These are phyloP conservation scores for Trichosurus vulpecula DNA, from an alignment of 2,797 vertebrate species.

Conservation along the genomic window DNA sequence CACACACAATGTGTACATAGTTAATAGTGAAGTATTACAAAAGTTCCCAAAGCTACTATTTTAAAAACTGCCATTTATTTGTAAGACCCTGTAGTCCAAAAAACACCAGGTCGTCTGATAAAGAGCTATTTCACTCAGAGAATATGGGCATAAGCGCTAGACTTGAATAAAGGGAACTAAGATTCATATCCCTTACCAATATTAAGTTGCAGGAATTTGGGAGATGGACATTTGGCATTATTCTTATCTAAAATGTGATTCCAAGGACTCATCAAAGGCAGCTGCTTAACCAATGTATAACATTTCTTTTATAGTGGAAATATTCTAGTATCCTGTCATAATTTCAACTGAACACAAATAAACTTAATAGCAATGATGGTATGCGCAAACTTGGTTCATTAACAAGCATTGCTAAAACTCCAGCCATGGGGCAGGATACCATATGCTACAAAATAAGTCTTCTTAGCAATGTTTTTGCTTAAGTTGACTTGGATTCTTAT, in stretches of 20 bases:
- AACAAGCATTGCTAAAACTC: not conserved
- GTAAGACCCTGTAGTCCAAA: not conserved
- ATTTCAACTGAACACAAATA: not conserved
- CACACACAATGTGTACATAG: not conserved
- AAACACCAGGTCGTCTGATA: not conserved
- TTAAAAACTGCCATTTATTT: not conserved
- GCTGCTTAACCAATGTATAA: not conserved
- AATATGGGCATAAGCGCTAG: not conserved
- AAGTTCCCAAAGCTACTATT: not conserved
- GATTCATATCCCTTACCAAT: not conserved
- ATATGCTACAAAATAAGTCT: not conserved
- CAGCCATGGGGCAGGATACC: not conserved
- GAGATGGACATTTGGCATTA: not conserved
- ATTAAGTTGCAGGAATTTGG: not conserved
- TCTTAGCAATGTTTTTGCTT: not conserved
- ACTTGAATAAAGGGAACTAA: not conserved
- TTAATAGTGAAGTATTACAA: not conserved
- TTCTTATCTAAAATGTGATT: not conserved
- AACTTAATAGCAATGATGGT: not conserved
- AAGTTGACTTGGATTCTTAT: not conserved
- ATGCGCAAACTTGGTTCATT: not conserved
- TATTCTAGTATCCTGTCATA: not conserved
- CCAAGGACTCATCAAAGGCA: not conserved
- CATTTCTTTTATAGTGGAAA: not conserved
- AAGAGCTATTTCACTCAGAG: not conserved